phyloP scores from a whole-genome alignment of 2,797 vertebrate species.

The Aldrovandia affinis region DNA sequence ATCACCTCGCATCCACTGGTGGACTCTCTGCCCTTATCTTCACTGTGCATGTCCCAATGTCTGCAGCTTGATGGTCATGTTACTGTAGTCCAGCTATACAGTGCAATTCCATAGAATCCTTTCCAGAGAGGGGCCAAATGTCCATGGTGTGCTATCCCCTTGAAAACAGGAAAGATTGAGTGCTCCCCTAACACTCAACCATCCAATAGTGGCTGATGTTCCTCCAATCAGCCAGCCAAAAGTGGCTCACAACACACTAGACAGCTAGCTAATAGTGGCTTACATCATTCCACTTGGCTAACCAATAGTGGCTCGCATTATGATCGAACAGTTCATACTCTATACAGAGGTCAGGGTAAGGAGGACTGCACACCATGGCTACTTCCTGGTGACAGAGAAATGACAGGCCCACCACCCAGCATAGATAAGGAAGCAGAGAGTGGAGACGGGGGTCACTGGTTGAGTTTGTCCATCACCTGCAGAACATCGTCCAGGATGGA shows the following conservation, averaged over 20 bases:
- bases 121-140: background rate
- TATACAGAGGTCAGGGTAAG: background rate
- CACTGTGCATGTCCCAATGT: background rate
- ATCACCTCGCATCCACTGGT: background rate
- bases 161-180: background rate
- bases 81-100: background rate
- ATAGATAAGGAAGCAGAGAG: background rate
- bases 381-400: background rate
- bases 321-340: background rate
- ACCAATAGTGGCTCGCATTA: background rate
- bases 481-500: constrained; percentile 78
- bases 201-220: background rate
- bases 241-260: background rate
- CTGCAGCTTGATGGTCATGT: background rate
- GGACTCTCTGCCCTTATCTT: background rate
- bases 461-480: constrained; percentile 72
- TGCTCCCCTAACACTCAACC: background rate
- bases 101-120: background rate
- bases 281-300: background rate
- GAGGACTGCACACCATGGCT: background rate
- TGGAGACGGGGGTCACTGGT: constrained; percentile 10
- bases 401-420: constrained; percentile 1
- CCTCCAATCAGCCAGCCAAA: background rate
- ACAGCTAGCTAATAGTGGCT: background rate
- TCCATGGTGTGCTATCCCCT: no score